These are phyloP conservation scores for Catharus ustulatus DNA, from an alignment of 2,797 vertebrate genomes.

Conservation along the genomic window DNA sequence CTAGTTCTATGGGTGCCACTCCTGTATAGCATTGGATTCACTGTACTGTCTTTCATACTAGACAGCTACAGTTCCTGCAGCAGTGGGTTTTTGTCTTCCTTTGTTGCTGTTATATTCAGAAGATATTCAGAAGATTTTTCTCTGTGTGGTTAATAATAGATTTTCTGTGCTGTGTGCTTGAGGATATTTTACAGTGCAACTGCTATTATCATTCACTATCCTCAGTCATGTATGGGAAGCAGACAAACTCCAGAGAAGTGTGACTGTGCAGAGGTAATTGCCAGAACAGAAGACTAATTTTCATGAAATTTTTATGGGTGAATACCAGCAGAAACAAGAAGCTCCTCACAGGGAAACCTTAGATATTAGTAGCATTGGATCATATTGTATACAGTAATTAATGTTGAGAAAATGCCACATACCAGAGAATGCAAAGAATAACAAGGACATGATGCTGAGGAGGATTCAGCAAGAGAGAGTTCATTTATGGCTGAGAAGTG, in stretches of 20 bases:
- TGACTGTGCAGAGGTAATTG: background rate
- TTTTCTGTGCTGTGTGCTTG: background rate
- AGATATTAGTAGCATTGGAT: background rate
- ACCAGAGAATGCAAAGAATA: background rate
- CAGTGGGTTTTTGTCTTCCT: background rate
- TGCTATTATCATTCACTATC: background rate
- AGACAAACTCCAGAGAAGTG: background rate
- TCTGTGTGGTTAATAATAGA: background rate
- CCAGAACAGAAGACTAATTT: background rate
- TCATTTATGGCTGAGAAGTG: conserved; percentile 33
- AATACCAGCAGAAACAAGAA: background rate
- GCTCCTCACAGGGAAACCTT: background rate
- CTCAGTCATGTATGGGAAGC: background rate
- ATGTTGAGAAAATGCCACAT: conserved; percentile 25
- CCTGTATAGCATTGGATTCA: background rate
- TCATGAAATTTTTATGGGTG: background rate
- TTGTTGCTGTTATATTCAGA: background rate
- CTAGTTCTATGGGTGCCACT: background rate
- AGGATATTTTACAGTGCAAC: background rate
- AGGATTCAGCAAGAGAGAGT: conserved; percentile 52
- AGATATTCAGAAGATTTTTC: background rate
- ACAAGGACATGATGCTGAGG: conserved; percentile 30
- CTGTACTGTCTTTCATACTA: background rate
- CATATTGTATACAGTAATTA: conserved; percentile 2
- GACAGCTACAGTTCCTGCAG: background rate